These are phyloP conservation scores for Zapornia atra DNA, from an alignment of 2,113 vertebrate genomes.

Conservation along the genomic window DNA sequence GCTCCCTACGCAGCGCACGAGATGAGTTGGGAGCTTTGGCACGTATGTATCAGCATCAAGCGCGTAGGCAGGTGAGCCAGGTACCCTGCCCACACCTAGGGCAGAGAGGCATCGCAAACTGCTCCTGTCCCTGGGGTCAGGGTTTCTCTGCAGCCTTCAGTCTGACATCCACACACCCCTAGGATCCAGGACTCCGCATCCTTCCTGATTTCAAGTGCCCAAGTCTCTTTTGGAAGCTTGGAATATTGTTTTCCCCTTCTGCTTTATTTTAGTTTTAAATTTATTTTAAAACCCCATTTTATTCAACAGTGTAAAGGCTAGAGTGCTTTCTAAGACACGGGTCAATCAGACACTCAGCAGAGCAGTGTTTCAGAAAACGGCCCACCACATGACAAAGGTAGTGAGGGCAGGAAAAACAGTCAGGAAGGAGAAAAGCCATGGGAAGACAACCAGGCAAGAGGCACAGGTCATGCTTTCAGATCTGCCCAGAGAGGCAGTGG, in stretches of 20 bases:
- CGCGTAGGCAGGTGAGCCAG: background rate
- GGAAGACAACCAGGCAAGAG: background rate
- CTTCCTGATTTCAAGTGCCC: background rate
- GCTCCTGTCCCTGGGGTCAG: background rate
- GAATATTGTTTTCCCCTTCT: background rate
- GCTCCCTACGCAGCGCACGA: background rate
- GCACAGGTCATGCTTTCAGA: background rate
- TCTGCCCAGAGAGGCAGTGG: no score
- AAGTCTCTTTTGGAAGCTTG: background rate
- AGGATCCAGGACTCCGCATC: background rate
- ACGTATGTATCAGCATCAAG: background rate
- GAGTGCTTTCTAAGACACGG: background rate
- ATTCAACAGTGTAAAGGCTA: background rate
- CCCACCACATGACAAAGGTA: background rate
- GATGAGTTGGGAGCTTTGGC: background rate
- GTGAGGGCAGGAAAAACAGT: background rate
- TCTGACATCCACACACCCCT: rapidly evolving
- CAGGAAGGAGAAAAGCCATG: no score
- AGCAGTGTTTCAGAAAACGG: background rate
- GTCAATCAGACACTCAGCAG: background rate
- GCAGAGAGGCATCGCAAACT: rapidly evolving
- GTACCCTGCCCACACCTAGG: background rate
- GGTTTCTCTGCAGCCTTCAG: background rate
- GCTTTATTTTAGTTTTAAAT: background rate
- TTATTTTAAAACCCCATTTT: background rate